Evolutionary conservation across 2,113 vertebrate species (phyloP).

Genomic region (Salvelinus sp.): DNA sequence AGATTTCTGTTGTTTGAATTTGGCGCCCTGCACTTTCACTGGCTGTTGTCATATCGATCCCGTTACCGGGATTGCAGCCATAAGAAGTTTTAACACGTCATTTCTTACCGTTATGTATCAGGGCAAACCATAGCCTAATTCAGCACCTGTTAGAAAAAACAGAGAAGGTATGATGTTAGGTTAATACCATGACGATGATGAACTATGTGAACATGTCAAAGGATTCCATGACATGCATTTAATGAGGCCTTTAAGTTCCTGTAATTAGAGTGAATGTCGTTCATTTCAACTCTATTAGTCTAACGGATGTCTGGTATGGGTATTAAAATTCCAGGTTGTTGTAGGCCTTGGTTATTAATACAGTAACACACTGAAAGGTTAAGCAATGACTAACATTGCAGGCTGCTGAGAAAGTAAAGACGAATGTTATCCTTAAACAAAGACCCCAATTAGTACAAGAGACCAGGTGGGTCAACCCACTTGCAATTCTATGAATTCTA

Average conservation of each 20-base stretch:
- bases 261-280: not conserved
- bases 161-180: not conserved
- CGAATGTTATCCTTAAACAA: not conserved
- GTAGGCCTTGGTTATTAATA: not conserved
- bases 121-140: not conserved
- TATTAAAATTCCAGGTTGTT: not conserved
- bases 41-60: no score
- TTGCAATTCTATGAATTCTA: no score
- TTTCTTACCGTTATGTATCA: not conserved
- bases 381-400: constrained; percentile 18
- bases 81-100: not conserved
- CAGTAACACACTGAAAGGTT: not conserved
- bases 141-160: constrained; percentile 13
- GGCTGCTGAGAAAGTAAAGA: not conserved
- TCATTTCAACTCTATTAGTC: not conserved
- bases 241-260: not conserved
- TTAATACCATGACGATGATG: no score
- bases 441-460: no score
- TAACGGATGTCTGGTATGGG: not conserved
- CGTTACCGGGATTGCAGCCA: no score
- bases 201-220: not conserved
- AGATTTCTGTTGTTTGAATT: no score
- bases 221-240: not conserved
- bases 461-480: no score
- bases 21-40: no score